Base-by-base conservation (phyloP, 2,888 invertebrate genomes). In the Anagyrus pseudococci region DNA sequence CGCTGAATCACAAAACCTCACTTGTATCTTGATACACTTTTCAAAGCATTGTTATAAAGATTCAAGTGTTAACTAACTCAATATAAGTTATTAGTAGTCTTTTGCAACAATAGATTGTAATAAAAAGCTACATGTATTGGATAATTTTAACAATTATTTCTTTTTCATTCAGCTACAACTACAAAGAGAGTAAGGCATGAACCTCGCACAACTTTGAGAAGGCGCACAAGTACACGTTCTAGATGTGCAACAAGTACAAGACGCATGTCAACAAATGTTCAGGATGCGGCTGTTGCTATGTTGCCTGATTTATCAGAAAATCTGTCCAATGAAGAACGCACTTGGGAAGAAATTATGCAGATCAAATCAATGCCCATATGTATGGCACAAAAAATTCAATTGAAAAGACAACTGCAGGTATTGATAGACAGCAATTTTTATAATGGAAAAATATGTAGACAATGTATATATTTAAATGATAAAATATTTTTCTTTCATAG, bases 321-420 rank as follows among this genome's bases (percentile, higher is more conserved):
- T 78, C 82, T 92, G 47, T 90, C 92, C 0, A 92, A 92, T 71
- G 93, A 93, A 76, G 90, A 91, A 75, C 85, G 89, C 1, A 91
- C 91, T 1, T 92, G 92, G 91, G 91, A 93, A 71, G 92, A 93
- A 80, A 91, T 93, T 49, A 91, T 91, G 89, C 89, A 90, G 77
- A 92, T 93, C 68, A 93, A 93, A 75, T 87, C 90, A 0, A 88
- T 92, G 88, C 93, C 93, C 0, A 87, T 93, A 6, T 88, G 89
- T 7, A 93, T 93, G 92, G 84, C 87, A 23, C 91, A 92, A 81
- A 93, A 93, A 73, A 85, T 88, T 69, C 91, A 92, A 73, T 83
- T 92, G 69, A 93, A 93, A 77, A 86, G 88, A 2, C 89, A 91
- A 74, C 82, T 93, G 69, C 88, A 92, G 86, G 92, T 92, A 83